Evolutionary conservation across 2,113 vertebrate genomes (phyloP).

Genomic region (Istiophorus platypterus): DNA sequence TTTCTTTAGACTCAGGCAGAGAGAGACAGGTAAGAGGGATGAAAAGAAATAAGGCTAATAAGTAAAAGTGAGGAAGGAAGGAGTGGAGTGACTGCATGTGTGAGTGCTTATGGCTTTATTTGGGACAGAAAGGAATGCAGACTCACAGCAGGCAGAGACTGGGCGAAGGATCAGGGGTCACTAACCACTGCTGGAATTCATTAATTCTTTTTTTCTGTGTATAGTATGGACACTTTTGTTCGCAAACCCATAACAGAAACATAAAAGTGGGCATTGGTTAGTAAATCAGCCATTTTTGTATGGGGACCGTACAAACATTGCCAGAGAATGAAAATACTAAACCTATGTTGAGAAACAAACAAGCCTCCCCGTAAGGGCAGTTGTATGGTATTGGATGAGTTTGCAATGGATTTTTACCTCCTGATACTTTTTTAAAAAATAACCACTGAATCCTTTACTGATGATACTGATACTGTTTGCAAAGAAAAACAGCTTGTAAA

Average conservation of each 20-base stretch:
- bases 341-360: no score
- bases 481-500: background rate
- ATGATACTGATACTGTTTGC: background rate
- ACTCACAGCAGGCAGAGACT: background rate
- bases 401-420: background rate
- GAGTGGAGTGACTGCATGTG: background rate
- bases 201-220: background rate
- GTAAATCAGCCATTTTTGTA: no score
- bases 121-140: slow-evolving; percentile 36
- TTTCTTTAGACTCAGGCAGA: no score
- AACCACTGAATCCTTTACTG: background rate
- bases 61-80: no score
- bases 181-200: background rate
- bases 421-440: background rate
- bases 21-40: no score
- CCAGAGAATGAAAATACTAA: no score
- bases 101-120: slow-evolving; percentile 3
- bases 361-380: no score
- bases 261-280: background rate
- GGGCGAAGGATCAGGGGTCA: slow-evolving; percentile 2
- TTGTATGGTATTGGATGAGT: background rate
- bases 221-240: background rate
- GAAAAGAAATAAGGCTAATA: no score
- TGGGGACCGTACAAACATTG: no score
- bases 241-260: background rate